phyloP scores from a whole-genome alignment of 2,888 invertebrate genomes.

The Lottia scabra region DNA sequence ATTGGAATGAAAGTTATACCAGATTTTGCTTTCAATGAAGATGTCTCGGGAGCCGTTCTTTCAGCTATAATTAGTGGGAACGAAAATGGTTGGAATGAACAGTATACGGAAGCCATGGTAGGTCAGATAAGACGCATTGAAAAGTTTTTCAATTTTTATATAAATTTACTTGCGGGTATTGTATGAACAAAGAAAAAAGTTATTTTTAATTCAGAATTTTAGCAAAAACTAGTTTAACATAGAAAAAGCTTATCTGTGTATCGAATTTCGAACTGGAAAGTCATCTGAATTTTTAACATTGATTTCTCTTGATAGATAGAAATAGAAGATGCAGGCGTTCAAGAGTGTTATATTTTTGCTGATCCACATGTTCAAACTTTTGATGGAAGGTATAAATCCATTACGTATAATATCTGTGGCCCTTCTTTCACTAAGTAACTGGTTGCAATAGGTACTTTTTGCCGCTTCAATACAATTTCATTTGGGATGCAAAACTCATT shows the following conservation, averaged over 20 bases:
- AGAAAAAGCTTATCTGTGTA: too few species aligned
- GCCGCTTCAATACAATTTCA: too few species aligned
- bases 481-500: too few species aligned
- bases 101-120: neutral
- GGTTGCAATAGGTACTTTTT: too few species aligned
- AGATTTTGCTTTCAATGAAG: neutral
- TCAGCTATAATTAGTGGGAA: neutral
- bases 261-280: too few species aligned
- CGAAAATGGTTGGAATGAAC: neutral
- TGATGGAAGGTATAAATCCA: slow-evolving; percentile 35
- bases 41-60: neutral
- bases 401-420: too few species aligned
- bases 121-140: neutral
- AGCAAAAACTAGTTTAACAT: too few species aligned
- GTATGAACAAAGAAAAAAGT: too few species aligned
- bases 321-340: slow-evolving; percentile 34
- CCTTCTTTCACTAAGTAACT: too few species aligned
- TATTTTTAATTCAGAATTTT: too few species aligned
- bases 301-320: slow-evolving; percentile 26
- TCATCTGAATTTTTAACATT: neutral
- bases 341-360: slow-evolving; percentile 35
- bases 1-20: neutral
- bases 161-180: too few species aligned
- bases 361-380: slow-evolving; percentile 45
- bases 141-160: too few species aligned